Evolutionary conservation across 1,140 invertebrate species (phyloP), one percentile per base, ranked within the genome.

Genomic region (Grapholita molesta): DNA sequence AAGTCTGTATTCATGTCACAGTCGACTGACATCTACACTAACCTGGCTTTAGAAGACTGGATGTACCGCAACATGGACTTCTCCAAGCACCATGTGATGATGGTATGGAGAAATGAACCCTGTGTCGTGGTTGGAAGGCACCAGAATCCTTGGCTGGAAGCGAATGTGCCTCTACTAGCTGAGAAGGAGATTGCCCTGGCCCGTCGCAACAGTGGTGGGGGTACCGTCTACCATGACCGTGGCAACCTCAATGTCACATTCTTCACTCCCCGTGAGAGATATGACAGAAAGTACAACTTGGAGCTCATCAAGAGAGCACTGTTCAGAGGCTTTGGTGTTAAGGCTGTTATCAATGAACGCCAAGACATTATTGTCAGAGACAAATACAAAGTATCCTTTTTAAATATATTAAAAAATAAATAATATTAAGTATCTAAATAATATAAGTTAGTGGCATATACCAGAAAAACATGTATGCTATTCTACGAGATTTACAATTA

Each of bases 61-160:
- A 91, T 99, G 55, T 99, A 98, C 88, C 94, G 94, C 53, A 96
- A 98, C 84, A 95, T 94, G 77, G 94, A 98, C 86, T 97, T 98
- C 73, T 93, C 91, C 1, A 94, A 96, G 67, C 95, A 97, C 77
- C 96, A 97, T 84, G 90, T 98, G 0, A 91, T 99, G 78, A 92
- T 99, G 78, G 88, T 99, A 42, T 99, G 98, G 97, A 93, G 95
- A 64, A 99, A 99, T 92, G 93, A 96, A 75, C 98, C 98, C 0
- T 96, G 97, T 85, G 96, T 99, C 61, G 98, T 99, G 0, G 96
- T 99, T 83, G 99, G 99, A 1, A 93, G 97, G 38, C 97, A 99
- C 92, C 99, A 99, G 88, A 99, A 99, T 92, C 97, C 98, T 1
- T 99, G 98, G 96, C 84, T 96, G 18, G 99, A 99, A 91, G 95